Evolutionary conservation across 1,140 invertebrate species (phyloP).

Genomic region (Hycleus phaleratus): DNA sequence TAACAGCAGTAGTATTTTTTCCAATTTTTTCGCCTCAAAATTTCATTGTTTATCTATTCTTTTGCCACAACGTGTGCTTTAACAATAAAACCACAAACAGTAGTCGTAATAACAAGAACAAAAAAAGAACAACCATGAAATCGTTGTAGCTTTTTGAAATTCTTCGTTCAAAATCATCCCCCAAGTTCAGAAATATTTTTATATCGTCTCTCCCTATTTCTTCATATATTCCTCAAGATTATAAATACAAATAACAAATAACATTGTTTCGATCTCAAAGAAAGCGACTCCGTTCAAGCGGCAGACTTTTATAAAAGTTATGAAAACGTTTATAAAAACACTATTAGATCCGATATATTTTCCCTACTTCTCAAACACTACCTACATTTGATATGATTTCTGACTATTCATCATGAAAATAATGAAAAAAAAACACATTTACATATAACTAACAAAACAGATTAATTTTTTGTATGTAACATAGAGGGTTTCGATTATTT

Average conservation of each 20-base stretch:
- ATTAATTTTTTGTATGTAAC: not conserved
- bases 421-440: not conserved
- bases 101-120: too few relatives aligned
- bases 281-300: slow-evolving; percentile 17
- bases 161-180: too few relatives aligned
- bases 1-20: not conserved
- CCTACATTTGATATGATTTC: too few relatives aligned
- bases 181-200: too few relatives aligned
- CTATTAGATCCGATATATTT: slow-evolving; percentile 8
- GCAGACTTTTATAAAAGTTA: slow-evolving; percentile 21
- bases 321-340: slow-evolving; percentile 17
- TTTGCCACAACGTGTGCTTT: too few relatives aligned
- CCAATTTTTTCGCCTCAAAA: not conserved
- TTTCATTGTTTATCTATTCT: too few relatives aligned
- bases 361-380: not conserved
- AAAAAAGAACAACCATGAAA: too few relatives aligned
- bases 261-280: slow-evolving; percentile 18
- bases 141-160: too few relatives aligned
- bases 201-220: too few relatives aligned
- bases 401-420: not conserved
- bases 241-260: slow-evolving; percentile 17
- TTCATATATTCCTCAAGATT: not conserved
- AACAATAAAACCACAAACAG: too few relatives aligned
- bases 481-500: not conserved
- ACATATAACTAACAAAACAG: not conserved